A percentile compares a stretch with the other conserved stretches of the same genome.
Evolutionary conservation across 1,140 invertebrate genomes (phyloP).

Genomic region (Zaprionus gabonicus): DNA sequence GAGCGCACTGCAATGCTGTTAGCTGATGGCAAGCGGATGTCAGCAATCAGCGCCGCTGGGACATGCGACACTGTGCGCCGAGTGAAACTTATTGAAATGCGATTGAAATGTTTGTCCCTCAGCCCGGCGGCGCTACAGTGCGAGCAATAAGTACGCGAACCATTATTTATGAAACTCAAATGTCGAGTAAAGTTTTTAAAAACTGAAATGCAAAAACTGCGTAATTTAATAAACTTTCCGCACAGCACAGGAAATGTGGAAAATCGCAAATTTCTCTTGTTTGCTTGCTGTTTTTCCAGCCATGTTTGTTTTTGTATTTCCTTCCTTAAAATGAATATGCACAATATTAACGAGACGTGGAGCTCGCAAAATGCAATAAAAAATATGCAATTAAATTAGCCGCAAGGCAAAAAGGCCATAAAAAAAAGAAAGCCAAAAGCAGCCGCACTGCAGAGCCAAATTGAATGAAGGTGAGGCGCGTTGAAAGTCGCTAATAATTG

Average conservation of each 20-base stretch:
- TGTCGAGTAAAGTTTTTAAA: not conserved
- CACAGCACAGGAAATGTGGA: not conserved
- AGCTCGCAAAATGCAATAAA: constrained; percentile 69
- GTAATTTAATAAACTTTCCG: constrained; percentile 61
- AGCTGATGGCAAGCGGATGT: constrained; percentile 35
- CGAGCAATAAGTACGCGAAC: not conserved
- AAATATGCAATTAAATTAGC: constrained; percentile 79
- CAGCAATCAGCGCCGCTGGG: constrained; percentile 35
- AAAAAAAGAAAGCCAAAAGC: constrained; percentile 32
- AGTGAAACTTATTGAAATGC: constrained; percentile 38
- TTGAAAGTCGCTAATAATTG: constrained; percentile 69
- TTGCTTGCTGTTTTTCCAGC: not conserved
- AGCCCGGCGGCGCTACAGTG: constrained; percentile 3
- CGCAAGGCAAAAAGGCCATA: constrained; percentile 60
- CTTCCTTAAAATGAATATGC: constrained; percentile 19
- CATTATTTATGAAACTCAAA: constrained; percentile 11
- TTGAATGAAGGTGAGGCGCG: constrained; percentile 57
- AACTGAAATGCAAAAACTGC: constrained; percentile 1
- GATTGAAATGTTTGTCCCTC: constrained; percentile 28
- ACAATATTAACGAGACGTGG: constrained; percentile 33
- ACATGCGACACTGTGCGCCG: constrained; percentile 11
- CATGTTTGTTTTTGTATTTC: not conserved
- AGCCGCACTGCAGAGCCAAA: constrained; percentile 36
- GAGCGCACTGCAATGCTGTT: constrained; percentile 20
- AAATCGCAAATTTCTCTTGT: constrained; percentile 18